Percentiles rank a stretch among this genome's conserved stretches.
Conservation (phyloP, 2,797 vertebrate genomes). For the Lates japonicus region DNA sequence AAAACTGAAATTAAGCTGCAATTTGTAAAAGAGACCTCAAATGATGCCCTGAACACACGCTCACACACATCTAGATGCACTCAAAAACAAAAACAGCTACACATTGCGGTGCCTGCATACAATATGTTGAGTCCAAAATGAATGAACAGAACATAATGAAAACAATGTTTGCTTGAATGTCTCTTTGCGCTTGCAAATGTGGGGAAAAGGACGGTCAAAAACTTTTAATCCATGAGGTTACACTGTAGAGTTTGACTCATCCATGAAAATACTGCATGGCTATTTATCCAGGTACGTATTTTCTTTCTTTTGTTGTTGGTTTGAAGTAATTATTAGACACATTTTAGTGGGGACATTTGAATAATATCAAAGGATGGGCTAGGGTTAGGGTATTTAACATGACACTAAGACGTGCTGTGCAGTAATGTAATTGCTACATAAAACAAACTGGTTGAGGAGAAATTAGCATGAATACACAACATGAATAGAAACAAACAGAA, state of each 20-base stretch:
- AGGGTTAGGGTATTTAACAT: not conserved
- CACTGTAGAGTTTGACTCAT: not conserved
- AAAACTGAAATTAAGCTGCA: not conserved
- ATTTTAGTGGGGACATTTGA: not conserved
- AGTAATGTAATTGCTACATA: not conserved
- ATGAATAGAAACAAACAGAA: constrained; percentile 6
- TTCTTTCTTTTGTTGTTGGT: not conserved
- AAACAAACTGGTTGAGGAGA: not conserved
- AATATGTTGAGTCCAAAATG: constrained; percentile 16
- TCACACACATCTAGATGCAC: constrained; percentile 66
- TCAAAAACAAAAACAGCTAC: constrained; percentile 39
- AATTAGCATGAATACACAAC: not conserved
- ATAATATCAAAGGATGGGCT: not conserved
- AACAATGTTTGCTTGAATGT: constrained; percentile 9
- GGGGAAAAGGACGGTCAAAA: no score
- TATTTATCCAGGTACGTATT: not conserved
- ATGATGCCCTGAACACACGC: not conserved
- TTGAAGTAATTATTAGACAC: not conserved
- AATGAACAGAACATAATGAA: constrained; percentile 22
- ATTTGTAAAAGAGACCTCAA: not conserved
- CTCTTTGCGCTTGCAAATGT: not conserved
- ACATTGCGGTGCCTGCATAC: constrained; percentile 26
- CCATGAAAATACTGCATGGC: not conserved
- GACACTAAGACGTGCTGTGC: constrained; percentile 72
- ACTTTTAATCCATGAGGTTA: not conserved